phyloP scores from a whole-genome alignment of 2,888 invertebrate genomes.

The Dynastes maya region DNA sequence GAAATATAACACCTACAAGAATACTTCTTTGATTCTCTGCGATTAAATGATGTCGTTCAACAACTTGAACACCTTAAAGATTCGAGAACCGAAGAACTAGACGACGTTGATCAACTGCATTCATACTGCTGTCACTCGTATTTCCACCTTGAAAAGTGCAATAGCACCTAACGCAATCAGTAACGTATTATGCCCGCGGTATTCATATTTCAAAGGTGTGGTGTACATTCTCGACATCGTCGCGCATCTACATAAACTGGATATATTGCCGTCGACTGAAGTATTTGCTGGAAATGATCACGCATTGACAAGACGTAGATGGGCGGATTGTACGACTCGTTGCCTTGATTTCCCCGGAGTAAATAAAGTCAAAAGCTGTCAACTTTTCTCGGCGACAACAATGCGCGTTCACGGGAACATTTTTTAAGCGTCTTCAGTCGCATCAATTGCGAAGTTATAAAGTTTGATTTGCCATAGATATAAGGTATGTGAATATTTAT shows the following conservation, averaged over 20 bases:
- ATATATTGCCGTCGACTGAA: constrained; percentile 16
- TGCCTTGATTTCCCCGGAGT: constrained; percentile 45
- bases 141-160: too few relatives aligned
- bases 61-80: too few relatives aligned
- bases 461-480: not conserved
- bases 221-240: not conserved
- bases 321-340: constrained; percentile 33
- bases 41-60: too few relatives aligned
- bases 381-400: constrained; percentile 26
- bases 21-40: too few relatives aligned
- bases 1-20: too few relatives aligned
- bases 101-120: too few relatives aligned
- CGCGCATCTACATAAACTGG: not conserved
- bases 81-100: too few relatives aligned
- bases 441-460: not conserved
- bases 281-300: constrained; percentile 28
- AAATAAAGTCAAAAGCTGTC: constrained; percentile 42
- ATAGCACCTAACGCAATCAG: too few relatives aligned
- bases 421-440: not conserved
- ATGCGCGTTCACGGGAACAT: constrained; percentile 1
- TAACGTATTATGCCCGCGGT: too few relatives aligned
- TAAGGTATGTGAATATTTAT: not conserved
- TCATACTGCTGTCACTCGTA: too few relatives aligned
- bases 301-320: constrained; percentile 34
- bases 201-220: too few relatives aligned